These are phyloP conservation scores for Dendronephthya gigantea DNA, from an alignment of 64 coral and sea anemone species.

Conservation along the genomic window DNA sequence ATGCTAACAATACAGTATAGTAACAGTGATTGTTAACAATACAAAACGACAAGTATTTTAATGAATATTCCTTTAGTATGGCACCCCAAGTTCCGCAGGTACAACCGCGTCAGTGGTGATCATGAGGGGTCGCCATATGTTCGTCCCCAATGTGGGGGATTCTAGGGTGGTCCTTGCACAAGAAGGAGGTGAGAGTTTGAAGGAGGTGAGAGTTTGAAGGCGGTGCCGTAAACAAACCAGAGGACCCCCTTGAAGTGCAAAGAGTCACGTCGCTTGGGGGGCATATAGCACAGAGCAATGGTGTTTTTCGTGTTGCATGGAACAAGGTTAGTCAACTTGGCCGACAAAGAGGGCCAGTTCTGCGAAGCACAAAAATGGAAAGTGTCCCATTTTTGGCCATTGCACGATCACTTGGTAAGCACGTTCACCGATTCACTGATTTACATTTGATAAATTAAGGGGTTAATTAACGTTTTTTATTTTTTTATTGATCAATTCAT, in stretches of 20 bases:
- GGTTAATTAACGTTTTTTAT: too few species aligned
- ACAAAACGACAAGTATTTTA: too few species aligned
- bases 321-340: conserved; percentile 54
- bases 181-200: conserved; percentile 22
- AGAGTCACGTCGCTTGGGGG: conserved; percentile 65
- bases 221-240: conserved; percentile 88
- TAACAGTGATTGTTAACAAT: too few species aligned
- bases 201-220: conserved; percentile 52
- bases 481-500: too few species aligned
- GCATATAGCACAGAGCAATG: conserved; percentile 60
- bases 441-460: too few species aligned
- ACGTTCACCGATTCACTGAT: too few species aligned
- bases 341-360: conserved; percentile 62
- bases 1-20: too few species aligned
- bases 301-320: conserved; percentile 78
- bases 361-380: conserved; percentile 75
- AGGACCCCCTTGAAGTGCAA: conserved; percentile 59
- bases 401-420: conserved; percentile 75
- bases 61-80: too few species aligned
- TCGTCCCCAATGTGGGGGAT: conserved; percentile 80
- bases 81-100: conserved; percentile 75
- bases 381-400: conserved; percentile 77
- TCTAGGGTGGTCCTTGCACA: conserved; percentile 60
- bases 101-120: conserved; percentile 74
- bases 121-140: conserved; percentile 62